A percentile compares a stretch with the other conserved stretches of the same genome.
phyloP scores from a whole-genome alignment of 2,797 vertebrate species.

The Nyctibius grandis region DNA sequence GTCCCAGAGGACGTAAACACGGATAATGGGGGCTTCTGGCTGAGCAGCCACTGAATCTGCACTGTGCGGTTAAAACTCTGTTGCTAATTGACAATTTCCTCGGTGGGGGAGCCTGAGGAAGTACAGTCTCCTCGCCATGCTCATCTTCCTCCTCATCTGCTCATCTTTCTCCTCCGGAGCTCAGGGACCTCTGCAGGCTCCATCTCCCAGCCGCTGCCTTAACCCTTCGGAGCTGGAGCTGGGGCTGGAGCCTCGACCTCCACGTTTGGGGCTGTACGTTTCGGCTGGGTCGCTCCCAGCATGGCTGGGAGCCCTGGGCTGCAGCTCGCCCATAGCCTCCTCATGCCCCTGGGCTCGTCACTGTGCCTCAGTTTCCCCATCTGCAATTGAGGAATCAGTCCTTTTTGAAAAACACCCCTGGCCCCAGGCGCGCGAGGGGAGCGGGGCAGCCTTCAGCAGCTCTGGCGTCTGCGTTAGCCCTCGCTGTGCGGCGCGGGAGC shows the following conservation, averaged over 20 bases:
- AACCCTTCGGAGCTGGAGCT: neutral
- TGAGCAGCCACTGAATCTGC: neutral
- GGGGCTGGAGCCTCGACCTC: neutral
- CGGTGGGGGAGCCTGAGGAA: slow-evolving; percentile 26
- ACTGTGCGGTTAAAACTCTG: neutral
- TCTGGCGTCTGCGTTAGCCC: neutral
- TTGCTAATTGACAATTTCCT: slow-evolving; percentile 34
- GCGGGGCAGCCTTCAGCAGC: neutral
- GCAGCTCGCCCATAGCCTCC: fast-evolving
- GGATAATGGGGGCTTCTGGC: neutral
- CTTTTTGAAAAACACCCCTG: neutral
- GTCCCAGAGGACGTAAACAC: neutral
- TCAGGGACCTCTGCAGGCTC: neutral
- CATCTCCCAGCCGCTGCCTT: neutral
- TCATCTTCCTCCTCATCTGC: slow-evolving; percentile 16
- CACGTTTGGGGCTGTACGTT: fast-evolving
- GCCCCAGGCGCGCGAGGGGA: fast-evolving
- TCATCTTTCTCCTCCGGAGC: slow-evolving; percentile 25
- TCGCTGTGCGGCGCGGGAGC: fast-evolving
- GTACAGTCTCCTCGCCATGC: neutral
- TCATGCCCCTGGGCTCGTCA: fast-evolving
- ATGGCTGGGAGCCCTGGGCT: neutral
- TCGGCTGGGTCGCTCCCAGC: neutral
- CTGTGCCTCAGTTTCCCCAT: neutral
- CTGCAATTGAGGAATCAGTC: fast-evolving